Conservation (phyloP, 1,140 invertebrate genomes). For the Prorops nasuta region DNA sequence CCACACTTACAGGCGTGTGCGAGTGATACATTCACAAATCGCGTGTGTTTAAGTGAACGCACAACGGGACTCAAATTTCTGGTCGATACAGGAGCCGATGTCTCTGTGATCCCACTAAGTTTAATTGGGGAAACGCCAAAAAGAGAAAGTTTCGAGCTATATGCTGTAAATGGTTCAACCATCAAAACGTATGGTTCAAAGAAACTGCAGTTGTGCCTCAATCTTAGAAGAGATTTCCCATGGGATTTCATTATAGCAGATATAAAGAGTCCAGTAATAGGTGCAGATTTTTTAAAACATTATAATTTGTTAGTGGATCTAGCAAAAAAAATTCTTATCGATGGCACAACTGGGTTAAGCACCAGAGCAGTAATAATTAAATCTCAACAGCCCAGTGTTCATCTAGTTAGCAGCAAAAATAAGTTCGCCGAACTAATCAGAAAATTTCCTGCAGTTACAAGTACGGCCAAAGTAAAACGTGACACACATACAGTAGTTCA, state of each 20-base stretch:
- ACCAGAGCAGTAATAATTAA: no score
- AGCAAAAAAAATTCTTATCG: conserved; percentile 24
- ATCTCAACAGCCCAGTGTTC: no score
- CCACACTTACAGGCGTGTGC: background rate
- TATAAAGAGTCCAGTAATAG: conserved; percentile 40
- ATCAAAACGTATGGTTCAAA: conserved; percentile 3
- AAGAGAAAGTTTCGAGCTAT: background rate
- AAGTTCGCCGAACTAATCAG: no score
- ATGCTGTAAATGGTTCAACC: background rate
- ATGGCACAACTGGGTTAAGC: no score
- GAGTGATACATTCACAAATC: background rate
- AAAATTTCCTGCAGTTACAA: no score
- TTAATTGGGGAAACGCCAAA: background rate
- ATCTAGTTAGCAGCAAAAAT: no score
- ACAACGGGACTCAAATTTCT: background rate
- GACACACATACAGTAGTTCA: no score
- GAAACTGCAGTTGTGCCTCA: conserved; percentile 29
- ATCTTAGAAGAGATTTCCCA: conserved; percentile 27
- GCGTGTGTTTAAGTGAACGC: background rate
- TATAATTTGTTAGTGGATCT: conserved; percentile 38
- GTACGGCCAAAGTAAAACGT: no score
- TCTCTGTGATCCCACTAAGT: conserved; percentile 23
- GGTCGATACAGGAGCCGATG: conserved; percentile 2
- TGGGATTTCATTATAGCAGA: conserved; percentile 45
- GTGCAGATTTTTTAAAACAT: conserved; percentile 42